A percentile compares a stretch with the other conserved stretches of the same genome.
These are phyloP conservation scores for Aegotheles bennettii DNA, from an alignment of 2,113 vertebrate species.

Conservation along the genomic window DNA sequence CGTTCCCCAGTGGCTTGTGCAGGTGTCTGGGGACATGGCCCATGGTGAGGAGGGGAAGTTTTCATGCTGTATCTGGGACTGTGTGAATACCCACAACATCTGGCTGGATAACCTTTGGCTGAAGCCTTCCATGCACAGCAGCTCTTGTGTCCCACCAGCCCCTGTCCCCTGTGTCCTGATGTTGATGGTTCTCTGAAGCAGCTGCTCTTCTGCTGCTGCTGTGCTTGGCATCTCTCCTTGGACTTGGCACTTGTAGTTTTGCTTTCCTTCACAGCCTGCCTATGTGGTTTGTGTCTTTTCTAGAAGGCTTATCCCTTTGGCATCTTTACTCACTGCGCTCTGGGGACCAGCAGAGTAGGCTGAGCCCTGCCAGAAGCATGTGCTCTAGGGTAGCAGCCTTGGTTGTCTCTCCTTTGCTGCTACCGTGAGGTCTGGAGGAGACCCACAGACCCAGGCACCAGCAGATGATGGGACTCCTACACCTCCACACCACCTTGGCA, in stretches of 20 bases:
- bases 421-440: not conserved
- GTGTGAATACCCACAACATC: not conserved
- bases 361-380: not conserved
- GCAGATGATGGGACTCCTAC: not conserved
- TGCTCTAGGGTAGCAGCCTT: not conserved
- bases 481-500: not conserved
- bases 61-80: not conserved
- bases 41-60: not conserved
- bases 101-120: not conserved
- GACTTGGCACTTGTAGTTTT: not conserved
- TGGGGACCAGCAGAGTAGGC: not conserved
- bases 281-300: not conserved
- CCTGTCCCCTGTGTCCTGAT: fast-evolving
- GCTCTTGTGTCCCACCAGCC: fast-evolving
- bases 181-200: not conserved
- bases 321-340: not conserved
- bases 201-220: not conserved
- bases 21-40: not conserved
- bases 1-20: fast-evolving
- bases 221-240: not conserved
- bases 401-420: not conserved
- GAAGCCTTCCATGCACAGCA: not conserved
- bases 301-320: not conserved
- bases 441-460: not conserved
- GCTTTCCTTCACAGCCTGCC: not conserved